These are phyloP conservation scores for Rhinopomastus cyanomelas DNA, from an alignment of 2,113 vertebrate species.

Conservation along the genomic window DNA sequence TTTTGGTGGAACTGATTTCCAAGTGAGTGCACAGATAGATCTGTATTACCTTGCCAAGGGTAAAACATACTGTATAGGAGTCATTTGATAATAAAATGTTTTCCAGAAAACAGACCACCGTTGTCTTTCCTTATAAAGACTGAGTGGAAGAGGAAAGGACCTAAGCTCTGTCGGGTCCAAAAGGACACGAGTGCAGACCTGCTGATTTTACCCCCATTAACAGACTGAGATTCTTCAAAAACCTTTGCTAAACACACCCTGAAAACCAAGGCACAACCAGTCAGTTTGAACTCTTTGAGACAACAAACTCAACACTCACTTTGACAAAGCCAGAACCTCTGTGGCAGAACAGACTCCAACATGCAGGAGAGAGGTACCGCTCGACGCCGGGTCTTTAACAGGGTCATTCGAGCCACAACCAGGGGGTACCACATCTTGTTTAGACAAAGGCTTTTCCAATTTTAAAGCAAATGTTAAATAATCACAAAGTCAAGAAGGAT, in stretches of 20 bases:
- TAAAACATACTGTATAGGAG: not conserved
- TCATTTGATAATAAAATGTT: conserved; percentile 74
- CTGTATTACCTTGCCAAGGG: not conserved
- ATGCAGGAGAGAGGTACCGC: not conserved
- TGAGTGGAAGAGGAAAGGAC: not conserved
- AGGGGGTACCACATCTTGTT: not conserved
- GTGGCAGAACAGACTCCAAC: accelerated
- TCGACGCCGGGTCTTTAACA: not conserved
- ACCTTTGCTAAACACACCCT: accelerated
- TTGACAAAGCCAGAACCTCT: not conserved
- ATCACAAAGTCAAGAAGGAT: too few species aligned
- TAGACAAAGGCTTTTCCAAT: not conserved
- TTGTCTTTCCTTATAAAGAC: not conserved
- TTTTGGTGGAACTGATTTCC: conserved; percentile 24
- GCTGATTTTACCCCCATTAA: not conserved
- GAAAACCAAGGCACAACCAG: not conserved
- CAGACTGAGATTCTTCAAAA: not conserved
- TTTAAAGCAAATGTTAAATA: not conserved
- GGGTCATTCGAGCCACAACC: not conserved
- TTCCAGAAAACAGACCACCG: conserved; percentile 36
- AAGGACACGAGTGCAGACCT: not conserved
- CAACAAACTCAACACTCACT: not conserved
- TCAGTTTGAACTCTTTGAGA: accelerated
- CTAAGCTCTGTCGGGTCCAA: not conserved
- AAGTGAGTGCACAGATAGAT: not conserved